phyloP scores from a whole-genome alignment of 2,113 vertebrate species.

The Syngnathus floridae region DNA sequence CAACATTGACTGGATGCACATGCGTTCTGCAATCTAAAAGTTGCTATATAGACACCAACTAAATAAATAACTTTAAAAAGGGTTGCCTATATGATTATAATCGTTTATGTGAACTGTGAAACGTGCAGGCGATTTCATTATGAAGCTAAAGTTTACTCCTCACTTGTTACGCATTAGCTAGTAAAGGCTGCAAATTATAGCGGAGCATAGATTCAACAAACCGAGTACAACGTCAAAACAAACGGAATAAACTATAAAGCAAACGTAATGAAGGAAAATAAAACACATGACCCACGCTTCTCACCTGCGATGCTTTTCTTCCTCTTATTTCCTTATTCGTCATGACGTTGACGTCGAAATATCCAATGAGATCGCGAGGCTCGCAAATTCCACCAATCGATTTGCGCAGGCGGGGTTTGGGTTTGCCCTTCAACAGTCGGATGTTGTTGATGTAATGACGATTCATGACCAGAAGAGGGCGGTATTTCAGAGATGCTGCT shows the following conservation, averaged over 20 bases:
- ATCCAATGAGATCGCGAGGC: constrained; percentile 46
- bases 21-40: neutral
- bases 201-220: accelerated
- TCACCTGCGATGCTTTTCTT: constrained; percentile 23
- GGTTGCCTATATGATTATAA: neutral
- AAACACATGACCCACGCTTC: constrained; percentile 54
- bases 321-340: constrained; percentile 30
- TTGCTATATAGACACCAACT: neutral
- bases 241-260: neutral
- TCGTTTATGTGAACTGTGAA: neutral
- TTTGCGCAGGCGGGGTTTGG: constrained; percentile 16
- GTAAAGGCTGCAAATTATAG: neutral
- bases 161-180: neutral
- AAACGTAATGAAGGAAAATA: neutral
- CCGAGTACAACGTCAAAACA: accelerated
- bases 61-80: neutral
- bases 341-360: neutral
- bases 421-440: constrained; percentile 41
- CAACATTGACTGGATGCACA: neutral
- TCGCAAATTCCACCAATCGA: constrained; percentile 44
- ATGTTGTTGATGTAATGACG: constrained; percentile 28
- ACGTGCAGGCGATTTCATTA: neutral
- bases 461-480: constrained; percentile 12
- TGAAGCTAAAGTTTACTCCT: constrained; percentile 22
- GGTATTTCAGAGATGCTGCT: constrained; percentile 1